Base-by-base conservation (phyloP, 2,888 invertebrate species). In the Apantesis nais region DNA sequence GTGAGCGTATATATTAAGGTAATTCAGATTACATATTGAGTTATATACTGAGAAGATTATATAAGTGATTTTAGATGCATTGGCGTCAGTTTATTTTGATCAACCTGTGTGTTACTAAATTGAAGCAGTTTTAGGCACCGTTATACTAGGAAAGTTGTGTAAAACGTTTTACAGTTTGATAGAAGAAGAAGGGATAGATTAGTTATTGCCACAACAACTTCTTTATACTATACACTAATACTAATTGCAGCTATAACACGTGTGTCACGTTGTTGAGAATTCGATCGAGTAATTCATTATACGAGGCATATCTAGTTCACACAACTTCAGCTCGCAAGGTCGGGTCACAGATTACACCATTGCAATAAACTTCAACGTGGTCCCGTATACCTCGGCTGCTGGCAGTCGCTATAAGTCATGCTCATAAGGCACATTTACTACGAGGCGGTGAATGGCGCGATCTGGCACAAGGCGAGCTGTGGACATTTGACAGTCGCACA, bases 401-500 rank as follows among this genome's bases (percentile, higher is more conserved):
- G 58, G 58, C 7, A 58, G 16, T 1, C 29, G 29, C 16, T 29
- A 58, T 58, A 58, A 29, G 58, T 58, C 29, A n/a, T n/a, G n/a
- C n/a, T n/a, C n/a, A 58, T 29, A 58, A 29, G 14, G 7, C 29
- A 29, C 14, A 62, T n/a, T n/a, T 29, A 44, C 31, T 44, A 44
- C 31, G 34, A 55, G 55, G 37, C 7, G 65, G 58, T 62, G 64
- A 65, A 48, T n/a, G 67, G 60, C 61, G 37, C 48, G 75, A 80
- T 77, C 72, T 82, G 75, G 84, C 75, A 77, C 87, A 84, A 87
- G 87, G 86, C 81, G 78, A 85, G 76, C 85, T 62, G 79, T 70
- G 77, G 77, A 81, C 84, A 83, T 85, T 83, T 80, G 78, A 62
- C 77, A 66, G 71, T 41, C 44, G 37, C 63, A 60, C 62, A 29